These are phyloP conservation scores for Leguminivora glycinivorella DNA, from an alignment of 1,140 invertebrate genomes.

Conservation along the genomic window DNA sequence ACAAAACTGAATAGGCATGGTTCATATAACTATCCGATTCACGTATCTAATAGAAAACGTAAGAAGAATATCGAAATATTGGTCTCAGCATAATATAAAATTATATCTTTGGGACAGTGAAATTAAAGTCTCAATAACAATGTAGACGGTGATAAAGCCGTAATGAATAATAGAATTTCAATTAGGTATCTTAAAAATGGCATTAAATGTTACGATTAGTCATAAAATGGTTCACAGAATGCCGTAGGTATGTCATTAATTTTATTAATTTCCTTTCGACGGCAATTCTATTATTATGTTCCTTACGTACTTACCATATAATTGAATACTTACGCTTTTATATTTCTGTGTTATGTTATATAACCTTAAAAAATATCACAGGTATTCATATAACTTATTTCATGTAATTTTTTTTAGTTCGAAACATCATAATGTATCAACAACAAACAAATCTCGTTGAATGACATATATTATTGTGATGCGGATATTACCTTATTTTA, in stretches of 20 bases:
- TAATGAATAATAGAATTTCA: conserved; percentile 47
- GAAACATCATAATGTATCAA: no score
- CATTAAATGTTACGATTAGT: conserved; percentile 49
- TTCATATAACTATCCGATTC: neutral
- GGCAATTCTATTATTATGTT: neutral
- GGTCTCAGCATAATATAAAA: neutral
- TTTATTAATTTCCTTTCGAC: neutral
- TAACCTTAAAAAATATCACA: no score
- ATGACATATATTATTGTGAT: no score
- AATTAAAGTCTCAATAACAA: conserved; percentile 29
- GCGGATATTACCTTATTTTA: no score
- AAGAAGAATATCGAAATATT: neutral
- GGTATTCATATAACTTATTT: no score
- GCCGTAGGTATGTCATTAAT: conserved; percentile 3
- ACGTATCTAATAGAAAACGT: neutral
- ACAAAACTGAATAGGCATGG: no score
- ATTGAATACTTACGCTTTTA: no score
- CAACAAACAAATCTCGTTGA: no score
- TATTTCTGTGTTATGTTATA: no score
- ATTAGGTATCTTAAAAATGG: conserved; percentile 37
- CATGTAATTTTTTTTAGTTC: no score
- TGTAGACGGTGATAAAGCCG: conserved; percentile 42
- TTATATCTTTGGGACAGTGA: neutral
- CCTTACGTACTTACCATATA: no score
- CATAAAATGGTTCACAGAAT: conserved; percentile 45